These are phyloP conservation scores for Styela plicata DNA, from an alignment of 23 tunicate genomes.

Conservation along the genomic window DNA sequence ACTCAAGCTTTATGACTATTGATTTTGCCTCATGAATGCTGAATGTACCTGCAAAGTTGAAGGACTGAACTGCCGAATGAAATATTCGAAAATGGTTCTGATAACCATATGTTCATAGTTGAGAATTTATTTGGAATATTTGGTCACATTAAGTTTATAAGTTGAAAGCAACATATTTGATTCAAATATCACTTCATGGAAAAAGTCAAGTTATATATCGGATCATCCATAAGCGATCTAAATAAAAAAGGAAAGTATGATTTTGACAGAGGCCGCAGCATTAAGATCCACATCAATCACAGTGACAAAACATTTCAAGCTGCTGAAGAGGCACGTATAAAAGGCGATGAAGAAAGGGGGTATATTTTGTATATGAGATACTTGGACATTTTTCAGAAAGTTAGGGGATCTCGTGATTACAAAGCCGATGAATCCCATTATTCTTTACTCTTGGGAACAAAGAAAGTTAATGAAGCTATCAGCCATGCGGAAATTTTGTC, in stretches of 20 bases:
- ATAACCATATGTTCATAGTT: too few species aligned
- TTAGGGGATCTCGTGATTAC: constrained; percentile 50
- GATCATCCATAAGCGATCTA: constrained; percentile 39
- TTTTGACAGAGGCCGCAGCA: constrained; percentile 45
- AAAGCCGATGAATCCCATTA: constrained; percentile 49
- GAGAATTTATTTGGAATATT: too few species aligned
- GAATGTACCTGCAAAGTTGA: too few species aligned
- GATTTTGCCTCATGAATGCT: too few species aligned
- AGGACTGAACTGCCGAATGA: too few species aligned
- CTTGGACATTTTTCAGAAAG: constrained; percentile 47
- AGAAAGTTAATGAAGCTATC: constrained; percentile 35
- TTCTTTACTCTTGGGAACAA: constrained; percentile 36
- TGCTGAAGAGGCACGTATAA: constrained; percentile 49
- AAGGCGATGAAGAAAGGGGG: constrained; percentile 75
- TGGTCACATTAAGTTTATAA: too few species aligned
- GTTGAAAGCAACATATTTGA: too few species aligned
- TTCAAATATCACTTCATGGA: too few species aligned
- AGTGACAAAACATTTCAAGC: constrained; percentile 56
- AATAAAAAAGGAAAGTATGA: constrained; percentile 45
- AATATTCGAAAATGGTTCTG: too few species aligned
- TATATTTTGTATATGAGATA: constrained; percentile 84
- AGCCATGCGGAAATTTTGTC: constrained; percentile 65
- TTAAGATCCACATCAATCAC: constrained; percentile 31
- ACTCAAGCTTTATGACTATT: too few species aligned
- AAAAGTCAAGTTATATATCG: constrained; percentile 41